Base-by-base conservation (phyloP, 2,113 vertebrate species). In the Perca flavescens region DNA sequence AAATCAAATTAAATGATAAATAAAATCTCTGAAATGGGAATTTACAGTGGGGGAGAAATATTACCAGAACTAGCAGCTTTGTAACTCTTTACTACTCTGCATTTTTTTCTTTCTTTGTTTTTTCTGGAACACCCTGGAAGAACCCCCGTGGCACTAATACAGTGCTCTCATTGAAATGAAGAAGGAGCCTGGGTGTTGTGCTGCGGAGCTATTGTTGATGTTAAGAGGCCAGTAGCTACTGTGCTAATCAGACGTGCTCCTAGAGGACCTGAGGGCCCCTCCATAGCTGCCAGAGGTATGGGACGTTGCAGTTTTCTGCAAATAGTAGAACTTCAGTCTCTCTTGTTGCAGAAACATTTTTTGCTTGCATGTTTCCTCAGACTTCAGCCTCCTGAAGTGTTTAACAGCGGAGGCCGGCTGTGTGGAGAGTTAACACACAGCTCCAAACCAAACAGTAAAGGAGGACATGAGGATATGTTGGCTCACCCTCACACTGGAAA, bases 71-170 rank as follows among this genome's bases (percentile, higher is more conserved):
- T 17, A 46, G 63, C 28, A 52, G 73, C 66, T 79, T 72, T 65
- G 61, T 79, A 74, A 63, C 65, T 62, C 72, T 72, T 77, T n/a
- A 73, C 49, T 52, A 8, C 14, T 46, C 50, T 54, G 67, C 66
- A 60, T 63, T 62, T 14, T 19, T 34, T 36, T 22, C 9, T 3
- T 28, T 36, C 50, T 77, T 83, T 79, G 65, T 67, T 50, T 71
- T 49, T n/a, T 21, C 3, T 12, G 34, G 34, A 74, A 57, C 67
- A 66, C 28, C 68, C 3, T 12, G 34, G 34, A 74, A 57, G 72
- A 66, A 36, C 68, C 83, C 85, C 79, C 3, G 54, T 79, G n/a
- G 74, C 60, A 16, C 73, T 80, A 53, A 87, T 62, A 40, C 56
- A 80, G 66, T 16, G 72, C 63, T 43, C 63, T 36, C 22, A 69